These are phyloP conservation scores for Melanerpes aurifrons DNA, from an alignment of 2,113 vertebrate genomes.

Conservation along the genomic window DNA sequence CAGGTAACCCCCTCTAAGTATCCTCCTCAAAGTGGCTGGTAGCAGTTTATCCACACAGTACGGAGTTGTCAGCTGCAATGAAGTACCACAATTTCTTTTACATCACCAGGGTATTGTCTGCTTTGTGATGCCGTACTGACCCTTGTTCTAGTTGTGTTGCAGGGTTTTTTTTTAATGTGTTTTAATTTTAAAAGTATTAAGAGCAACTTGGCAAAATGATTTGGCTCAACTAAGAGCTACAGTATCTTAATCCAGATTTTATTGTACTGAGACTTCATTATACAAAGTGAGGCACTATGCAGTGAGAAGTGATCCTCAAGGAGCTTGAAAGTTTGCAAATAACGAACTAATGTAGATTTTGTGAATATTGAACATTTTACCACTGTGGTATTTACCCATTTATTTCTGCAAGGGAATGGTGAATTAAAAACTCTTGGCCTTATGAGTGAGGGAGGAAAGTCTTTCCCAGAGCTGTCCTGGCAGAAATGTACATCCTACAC, in stretches of 20 bases:
- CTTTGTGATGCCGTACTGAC: constrained; percentile 48
- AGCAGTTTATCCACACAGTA: background rate
- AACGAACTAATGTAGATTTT: background rate
- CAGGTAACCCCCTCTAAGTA: background rate
- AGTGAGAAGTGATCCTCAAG: background rate
- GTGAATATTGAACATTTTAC: background rate
- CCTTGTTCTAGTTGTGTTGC: constrained; percentile 48
- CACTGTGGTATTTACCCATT: background rate
- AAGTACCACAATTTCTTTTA: background rate
- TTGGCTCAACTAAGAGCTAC: constrained; percentile 51
- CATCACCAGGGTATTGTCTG: constrained; percentile 36
- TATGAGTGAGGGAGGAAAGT: background rate
- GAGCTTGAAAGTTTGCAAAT: constrained; percentile 22
- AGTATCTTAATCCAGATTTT: constrained; percentile 68
- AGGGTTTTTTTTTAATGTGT: background rate
- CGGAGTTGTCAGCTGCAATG: background rate
- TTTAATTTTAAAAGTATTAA: constrained; percentile 77
- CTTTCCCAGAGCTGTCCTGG: background rate
- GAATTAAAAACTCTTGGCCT: background rate
- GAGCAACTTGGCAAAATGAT: constrained; percentile 35
- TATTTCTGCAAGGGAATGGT: background rate
- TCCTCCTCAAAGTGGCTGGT: background rate
- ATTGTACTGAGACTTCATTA: constrained; percentile 35
- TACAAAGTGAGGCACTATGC: background rate
- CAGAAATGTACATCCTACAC: background rate